A percentile compares a stretch with the other conserved stretches of the same genome.
phyloP scores from a whole-genome alignment of 2,888 invertebrate species.

The Eretmocerus hayati region DNA sequence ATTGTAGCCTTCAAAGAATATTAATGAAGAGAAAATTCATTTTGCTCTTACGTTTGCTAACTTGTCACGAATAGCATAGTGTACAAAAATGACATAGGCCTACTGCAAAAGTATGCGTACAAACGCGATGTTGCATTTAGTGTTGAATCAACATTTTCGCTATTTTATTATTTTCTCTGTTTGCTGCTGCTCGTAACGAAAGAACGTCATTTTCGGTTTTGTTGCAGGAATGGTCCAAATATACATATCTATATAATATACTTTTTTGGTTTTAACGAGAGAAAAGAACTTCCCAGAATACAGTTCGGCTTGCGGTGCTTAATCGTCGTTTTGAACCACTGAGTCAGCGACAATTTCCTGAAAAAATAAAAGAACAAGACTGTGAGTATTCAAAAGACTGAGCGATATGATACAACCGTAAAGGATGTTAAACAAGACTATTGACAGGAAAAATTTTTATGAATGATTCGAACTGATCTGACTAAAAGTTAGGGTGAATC shows the following conservation, averaged over 20 bases:
- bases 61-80: constrained; percentile 28
- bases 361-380: constrained; percentile 20
- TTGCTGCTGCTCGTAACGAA: constrained; percentile 43
- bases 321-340: constrained; percentile 44
- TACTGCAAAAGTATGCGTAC: constrained; percentile 36
- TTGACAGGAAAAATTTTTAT: no score
- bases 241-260: constrained; percentile 48
- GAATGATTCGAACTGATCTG: background rate
- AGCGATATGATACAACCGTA: no score
- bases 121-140: constrained; percentile 34
- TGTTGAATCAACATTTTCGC: constrained; percentile 32
- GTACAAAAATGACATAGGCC: constrained; percentile 36
- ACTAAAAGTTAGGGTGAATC: background rate
- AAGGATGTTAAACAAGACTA: no score
- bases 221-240: constrained; percentile 47
- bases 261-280: constrained; percentile 47
- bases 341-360: constrained; percentile 44
- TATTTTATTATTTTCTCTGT: constrained; percentile 20
- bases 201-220: constrained; percentile 44
- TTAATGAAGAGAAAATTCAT: no score
- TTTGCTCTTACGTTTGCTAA: constrained; percentile 24
- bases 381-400: background rate
- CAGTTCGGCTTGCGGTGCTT: constrained; percentile 42
- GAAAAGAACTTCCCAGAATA: constrained; percentile 47
- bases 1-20: constrained; percentile 26